phyloP scores from a whole-genome alignment of 2,888 invertebrate genomes.

The Tolmerus cingulatus region DNA sequence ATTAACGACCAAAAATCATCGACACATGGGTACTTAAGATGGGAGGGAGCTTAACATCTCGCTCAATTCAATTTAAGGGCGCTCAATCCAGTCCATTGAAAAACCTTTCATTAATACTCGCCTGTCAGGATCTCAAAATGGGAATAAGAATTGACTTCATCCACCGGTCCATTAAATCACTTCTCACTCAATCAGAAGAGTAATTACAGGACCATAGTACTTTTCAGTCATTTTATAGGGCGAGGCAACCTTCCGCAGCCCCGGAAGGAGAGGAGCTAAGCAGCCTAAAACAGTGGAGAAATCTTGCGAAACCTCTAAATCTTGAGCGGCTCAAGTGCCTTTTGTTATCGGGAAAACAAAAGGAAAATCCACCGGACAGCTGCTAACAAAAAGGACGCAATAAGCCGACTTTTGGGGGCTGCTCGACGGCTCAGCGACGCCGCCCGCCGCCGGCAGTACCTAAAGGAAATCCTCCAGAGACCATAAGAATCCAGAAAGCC shows the following conservation, averaged over 20 bases:
- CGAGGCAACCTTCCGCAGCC: background rate
- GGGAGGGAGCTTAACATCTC: background rate
- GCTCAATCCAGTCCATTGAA: background rate
- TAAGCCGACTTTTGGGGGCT: background rate
- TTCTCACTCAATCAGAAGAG: background rate
- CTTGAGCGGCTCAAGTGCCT: background rate
- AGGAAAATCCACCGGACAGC: background rate
- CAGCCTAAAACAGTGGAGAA: background rate
- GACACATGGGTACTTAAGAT: background rate
- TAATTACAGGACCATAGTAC: background rate
- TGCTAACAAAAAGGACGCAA: background rate
- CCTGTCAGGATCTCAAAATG: background rate
- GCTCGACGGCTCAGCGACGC: background rate
- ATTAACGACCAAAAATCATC: background rate
- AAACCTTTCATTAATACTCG: background rate
- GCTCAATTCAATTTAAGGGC: background rate
- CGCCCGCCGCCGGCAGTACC: background rate
- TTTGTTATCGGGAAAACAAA: slow-evolving; percentile 17
- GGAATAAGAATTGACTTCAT: background rate
- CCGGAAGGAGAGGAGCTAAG: background rate
- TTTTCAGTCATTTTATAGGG: background rate
- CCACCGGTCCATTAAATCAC: background rate
- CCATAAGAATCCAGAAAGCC: background rate
- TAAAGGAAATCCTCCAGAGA: background rate
- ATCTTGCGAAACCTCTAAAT: background rate